phyloP scores from a whole-genome alignment of 30 jellyfish, hydroid and myxozoan genomes.

The Catostylus mosaicus region DNA sequence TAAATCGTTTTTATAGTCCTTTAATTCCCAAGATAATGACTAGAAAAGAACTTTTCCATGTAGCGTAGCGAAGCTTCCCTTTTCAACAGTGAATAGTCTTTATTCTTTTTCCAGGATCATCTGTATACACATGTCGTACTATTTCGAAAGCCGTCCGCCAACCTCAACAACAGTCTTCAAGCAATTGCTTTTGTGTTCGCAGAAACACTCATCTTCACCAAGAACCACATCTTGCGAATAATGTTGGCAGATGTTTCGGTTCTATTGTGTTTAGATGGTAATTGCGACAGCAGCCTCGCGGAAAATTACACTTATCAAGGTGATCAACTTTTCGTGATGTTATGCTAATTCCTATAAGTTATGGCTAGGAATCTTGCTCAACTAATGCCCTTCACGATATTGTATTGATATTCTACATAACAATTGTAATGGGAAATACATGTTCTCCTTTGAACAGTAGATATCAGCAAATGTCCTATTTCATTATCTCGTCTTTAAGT shows the following conservation, averaged over 20 bases:
- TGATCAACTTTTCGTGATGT: too few relatives aligned
- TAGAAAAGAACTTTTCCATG: neutral
- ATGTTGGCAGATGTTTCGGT: neutral
- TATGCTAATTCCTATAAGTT: too few relatives aligned
- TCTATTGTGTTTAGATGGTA: neutral
- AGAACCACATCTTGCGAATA: neutral
- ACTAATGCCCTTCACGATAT: neutral
- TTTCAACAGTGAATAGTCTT: neutral
- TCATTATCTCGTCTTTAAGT: slow-evolving; percentile 13
- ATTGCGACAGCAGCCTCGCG: neutral
- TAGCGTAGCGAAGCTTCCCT: neutral
- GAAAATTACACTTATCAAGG: too few relatives aligned
- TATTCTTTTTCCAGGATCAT: neutral
- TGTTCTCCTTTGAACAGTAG: neutral
- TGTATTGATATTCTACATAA: neutral
- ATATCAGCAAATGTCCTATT: slow-evolving; percentile 3
- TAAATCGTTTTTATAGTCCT: slow-evolving; percentile 22
- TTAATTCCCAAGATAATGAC: slow-evolving; percentile 42
- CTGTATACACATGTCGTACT: neutral
- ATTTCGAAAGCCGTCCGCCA: neutral
- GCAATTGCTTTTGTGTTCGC: neutral
- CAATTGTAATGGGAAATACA: neutral
- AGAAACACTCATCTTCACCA: neutral
- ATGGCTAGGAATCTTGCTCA: too few relatives aligned
- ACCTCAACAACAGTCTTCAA: neutral